phyloP scores from a whole-genome alignment of 1,140 invertebrate genomes.

The Magallana gigas region DNA sequence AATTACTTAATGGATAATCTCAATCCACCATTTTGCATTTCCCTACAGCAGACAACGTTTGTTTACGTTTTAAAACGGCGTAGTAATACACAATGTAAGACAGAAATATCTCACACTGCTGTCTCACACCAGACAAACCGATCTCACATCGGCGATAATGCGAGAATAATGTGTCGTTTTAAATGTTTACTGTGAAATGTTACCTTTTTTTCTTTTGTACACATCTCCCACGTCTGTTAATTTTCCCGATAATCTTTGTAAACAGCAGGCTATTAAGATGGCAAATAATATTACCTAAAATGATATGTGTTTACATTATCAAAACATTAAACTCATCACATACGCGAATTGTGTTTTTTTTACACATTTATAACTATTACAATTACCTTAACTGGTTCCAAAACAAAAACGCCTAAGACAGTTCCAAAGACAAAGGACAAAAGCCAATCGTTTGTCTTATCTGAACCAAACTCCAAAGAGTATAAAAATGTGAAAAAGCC shows the following conservation, averaged over 20 bases:
- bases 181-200: no score
- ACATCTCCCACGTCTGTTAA: neutral
- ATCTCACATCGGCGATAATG: no score
- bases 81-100: no score
- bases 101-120: no score
- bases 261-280: neutral
- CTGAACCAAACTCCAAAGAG: conserved; percentile 46
- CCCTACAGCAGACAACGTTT: no score
- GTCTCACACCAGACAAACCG: no score
- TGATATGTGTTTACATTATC: neutral
- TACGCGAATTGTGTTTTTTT: no score
- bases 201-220: neutral
- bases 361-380: neutral
- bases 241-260: neutral
- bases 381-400: conserved; percentile 55
- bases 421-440: conserved; percentile 49
- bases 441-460: conserved; percentile 49
- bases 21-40: no score
- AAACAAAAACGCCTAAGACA: conserved; percentile 28
- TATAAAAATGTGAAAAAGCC: conserved; percentile 52
- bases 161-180: no score
- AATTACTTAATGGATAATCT: no score
- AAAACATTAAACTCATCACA: no score
- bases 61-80: no score
- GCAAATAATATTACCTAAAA: neutral